These are phyloP conservation scores for Myotis pilosus DNA, from an alignment of 2,797 vertebrate genomes.

Conservation along the genomic window DNA sequence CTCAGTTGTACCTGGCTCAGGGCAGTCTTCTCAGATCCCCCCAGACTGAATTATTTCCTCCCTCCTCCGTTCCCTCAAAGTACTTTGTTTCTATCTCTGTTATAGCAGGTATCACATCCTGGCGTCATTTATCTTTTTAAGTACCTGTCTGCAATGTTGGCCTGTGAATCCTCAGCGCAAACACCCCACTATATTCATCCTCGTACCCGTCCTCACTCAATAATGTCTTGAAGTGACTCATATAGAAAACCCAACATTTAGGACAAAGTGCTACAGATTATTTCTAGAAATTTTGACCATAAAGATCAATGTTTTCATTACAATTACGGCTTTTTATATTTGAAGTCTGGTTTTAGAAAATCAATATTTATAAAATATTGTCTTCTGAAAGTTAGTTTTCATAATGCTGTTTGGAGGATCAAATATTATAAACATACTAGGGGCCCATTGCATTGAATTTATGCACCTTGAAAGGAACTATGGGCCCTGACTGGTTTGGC, in stretches of 20 bases:
- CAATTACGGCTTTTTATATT: conserved; percentile 23
- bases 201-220: background rate
- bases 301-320: conserved; percentile 23
- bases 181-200: background rate
- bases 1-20: background rate
- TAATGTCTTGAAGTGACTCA: background rate
- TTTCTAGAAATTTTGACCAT: background rate
- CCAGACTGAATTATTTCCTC: background rate
- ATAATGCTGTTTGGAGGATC: background rate
- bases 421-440: background rate
- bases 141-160: background rate
- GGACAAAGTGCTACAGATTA: background rate
- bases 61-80: background rate
- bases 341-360: background rate
- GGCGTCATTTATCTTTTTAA: conserved; percentile 8
- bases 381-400: conserved; percentile 26
- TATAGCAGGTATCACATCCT: background rate
- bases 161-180: background rate
- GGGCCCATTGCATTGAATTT: no score
- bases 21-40: background rate
- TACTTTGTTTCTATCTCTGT: background rate
- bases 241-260: background rate
- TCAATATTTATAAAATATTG: background rate
- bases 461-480: no score
- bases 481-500: no score